Percentiles rank a stretch among this genome's conserved stretches.
These are phyloP conservation scores for Artibeus lituratus DNA, from an alignment of 2,797 vertebrate genomes.

Conservation along the genomic window DNA sequence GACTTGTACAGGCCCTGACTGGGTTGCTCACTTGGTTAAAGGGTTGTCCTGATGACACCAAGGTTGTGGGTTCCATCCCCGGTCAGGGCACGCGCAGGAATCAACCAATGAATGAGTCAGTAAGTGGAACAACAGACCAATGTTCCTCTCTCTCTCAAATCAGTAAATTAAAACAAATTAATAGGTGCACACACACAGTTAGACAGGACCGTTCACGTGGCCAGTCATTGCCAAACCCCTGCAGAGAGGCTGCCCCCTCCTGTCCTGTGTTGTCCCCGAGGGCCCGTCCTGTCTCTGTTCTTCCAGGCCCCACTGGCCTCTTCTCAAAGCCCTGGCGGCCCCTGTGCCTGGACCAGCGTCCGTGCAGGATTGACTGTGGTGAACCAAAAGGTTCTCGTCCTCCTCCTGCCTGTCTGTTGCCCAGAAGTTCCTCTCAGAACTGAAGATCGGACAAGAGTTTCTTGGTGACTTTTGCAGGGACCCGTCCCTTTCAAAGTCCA, in stretches of 20 bases:
- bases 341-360: not conserved
- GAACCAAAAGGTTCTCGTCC: not conserved
- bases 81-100: not conserved
- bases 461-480: not conserved
- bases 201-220: not conserved
- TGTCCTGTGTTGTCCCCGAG: not conserved
- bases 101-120: not conserved
- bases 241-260: not conserved
- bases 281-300: not conserved
- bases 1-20: not conserved
- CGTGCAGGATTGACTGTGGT: not conserved
- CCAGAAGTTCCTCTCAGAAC: not conserved
- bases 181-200: too few relatives aligned
- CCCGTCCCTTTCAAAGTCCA: not conserved
- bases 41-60: not conserved
- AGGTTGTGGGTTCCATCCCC: not conserved
- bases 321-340: not conserved
- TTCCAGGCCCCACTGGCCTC: not conserved
- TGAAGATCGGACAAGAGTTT: not conserved
- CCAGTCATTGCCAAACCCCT: not conserved
- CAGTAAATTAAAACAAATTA: not conserved
- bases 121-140: fast-evolving
- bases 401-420: not conserved
- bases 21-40: not conserved
- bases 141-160: not conserved